A percentile compares a stretch with the other conserved stretches of the same genome.
Evolutionary conservation across 1,140 invertebrate genomes (phyloP).

Genomic region (Atta cephalotes): DNA sequence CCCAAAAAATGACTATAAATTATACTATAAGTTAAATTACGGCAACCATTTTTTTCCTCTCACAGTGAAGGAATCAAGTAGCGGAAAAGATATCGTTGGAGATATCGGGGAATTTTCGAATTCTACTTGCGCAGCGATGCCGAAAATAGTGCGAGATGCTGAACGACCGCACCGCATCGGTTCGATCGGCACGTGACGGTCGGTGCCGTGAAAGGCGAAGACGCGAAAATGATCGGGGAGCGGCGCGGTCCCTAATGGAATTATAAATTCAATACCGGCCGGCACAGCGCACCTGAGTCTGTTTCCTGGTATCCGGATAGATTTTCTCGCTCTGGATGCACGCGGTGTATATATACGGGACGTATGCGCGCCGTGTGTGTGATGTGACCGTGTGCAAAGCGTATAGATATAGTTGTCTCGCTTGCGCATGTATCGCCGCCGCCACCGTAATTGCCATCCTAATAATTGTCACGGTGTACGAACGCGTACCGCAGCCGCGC

Average conservation of each 20-base stretch:
- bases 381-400: not conserved
- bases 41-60: too few relatives aligned
- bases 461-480: constrained; percentile 79
- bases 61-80: too few relatives aligned
- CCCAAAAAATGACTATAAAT: too few relatives aligned
- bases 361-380: constrained; percentile 6
- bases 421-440: constrained; percentile 29
- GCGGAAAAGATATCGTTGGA: too few relatives aligned
- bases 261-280: constrained; percentile 83
- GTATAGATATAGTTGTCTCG: not conserved
- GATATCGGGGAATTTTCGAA: constrained; percentile 14
- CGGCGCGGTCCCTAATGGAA: constrained; percentile 80
- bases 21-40: too few relatives aligned
- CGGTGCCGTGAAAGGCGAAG: constrained; percentile 66
- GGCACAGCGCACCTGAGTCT: constrained; percentile 81
- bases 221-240: constrained; percentile 78
- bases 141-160: constrained; percentile 31
- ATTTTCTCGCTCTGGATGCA: constrained; percentile 66
- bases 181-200: constrained; percentile 70
- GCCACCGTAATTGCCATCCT: constrained; percentile 73
- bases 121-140: not conserved
- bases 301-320: constrained; percentile 71
- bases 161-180: constrained; percentile 2
- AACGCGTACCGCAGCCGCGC: constrained; percentile 49
- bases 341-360: not conserved